These are phyloP conservation scores for Pelochelys cantorii DNA, from an alignment of 2,797 vertebrate species.

Conservation along the genomic window DNA sequence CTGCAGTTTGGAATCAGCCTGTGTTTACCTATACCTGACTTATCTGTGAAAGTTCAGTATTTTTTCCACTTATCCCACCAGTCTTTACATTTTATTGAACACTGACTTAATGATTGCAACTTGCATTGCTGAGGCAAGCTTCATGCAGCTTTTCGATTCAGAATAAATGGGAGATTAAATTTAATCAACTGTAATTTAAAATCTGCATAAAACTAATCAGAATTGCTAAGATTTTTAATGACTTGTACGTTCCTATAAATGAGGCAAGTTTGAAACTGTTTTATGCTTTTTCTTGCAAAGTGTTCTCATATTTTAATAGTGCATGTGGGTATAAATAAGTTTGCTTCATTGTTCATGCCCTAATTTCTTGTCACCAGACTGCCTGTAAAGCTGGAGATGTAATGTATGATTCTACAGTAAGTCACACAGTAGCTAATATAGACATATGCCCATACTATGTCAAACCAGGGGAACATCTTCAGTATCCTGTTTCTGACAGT, in stretches of 20 bases:
- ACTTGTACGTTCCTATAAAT: neutral
- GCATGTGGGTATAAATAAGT: neutral
- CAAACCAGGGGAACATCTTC: neutral
- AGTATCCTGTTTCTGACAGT: neutral
- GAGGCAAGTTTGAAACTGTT: neutral
- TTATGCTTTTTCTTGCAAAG: neutral
- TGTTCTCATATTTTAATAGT: neutral
- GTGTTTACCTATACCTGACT: neutral
- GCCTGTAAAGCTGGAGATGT: neutral
- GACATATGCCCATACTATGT: neutral
- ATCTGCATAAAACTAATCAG: neutral
- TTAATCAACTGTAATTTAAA: neutral
- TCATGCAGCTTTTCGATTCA: neutral
- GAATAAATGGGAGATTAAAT: neutral
- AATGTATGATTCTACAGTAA: neutral
- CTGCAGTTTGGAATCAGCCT: neutral
- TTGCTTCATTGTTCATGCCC: neutral
- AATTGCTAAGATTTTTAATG: neutral
- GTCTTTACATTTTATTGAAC: neutral
- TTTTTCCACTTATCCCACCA: neutral
- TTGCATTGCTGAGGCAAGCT: neutral
- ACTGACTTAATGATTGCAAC: rapidly evolving
- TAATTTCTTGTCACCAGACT: neutral
- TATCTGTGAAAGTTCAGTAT: neutral
- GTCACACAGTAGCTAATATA: neutral